These are phyloP conservation scores for Homalodisca vitripennis DNA, from an alignment of 1,140 invertebrate species.

Conservation along the genomic window DNA sequence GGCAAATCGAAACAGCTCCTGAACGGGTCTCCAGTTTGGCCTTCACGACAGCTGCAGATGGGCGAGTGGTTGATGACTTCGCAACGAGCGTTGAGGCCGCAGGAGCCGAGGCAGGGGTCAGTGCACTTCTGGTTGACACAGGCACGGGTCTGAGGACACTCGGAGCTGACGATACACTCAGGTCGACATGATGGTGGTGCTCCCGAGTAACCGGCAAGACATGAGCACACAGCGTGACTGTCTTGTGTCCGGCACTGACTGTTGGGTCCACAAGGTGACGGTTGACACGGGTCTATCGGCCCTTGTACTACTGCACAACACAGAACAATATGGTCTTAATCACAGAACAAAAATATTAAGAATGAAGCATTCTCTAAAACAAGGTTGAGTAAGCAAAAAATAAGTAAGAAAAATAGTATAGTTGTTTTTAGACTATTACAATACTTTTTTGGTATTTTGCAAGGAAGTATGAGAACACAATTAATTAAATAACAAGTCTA, in stretches of 20 bases:
- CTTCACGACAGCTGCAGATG: slow-evolving; percentile 75
- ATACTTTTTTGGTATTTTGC: too few species aligned
- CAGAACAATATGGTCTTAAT: background rate
- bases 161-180: slow-evolving; percentile 78
- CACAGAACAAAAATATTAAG: background rate
- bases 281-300: slow-evolving; percentile 62
- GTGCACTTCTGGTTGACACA: slow-evolving; percentile 84
- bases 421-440: too few species aligned
- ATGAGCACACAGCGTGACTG: slow-evolving; percentile 74
- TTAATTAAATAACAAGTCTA: too few species aligned
- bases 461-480: too few species aligned
- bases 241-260: slow-evolving; percentile 71
- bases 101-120: slow-evolving; percentile 80
- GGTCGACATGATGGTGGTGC: slow-evolving; percentile 76
- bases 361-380: too few species aligned
- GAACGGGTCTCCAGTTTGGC: slow-evolving; percentile 84
- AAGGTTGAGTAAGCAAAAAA: too few species aligned
- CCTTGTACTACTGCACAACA: slow-evolving; percentile 42
- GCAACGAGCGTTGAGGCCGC: slow-evolving; percentile 78
- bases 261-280: slow-evolving; percentile 76
- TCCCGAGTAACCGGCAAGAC: slow-evolving; percentile 71
- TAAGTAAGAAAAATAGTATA: too few species aligned
- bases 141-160: slow-evolving; percentile 74
- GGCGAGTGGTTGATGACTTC: slow-evolving; percentile 84
- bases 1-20: slow-evolving; percentile 62